Evolutionary conservation across 2,797 vertebrate genomes (phyloP), one percentile per base, ranked within the genome.

Genomic region (Geotrypetes seraphini): DNA sequence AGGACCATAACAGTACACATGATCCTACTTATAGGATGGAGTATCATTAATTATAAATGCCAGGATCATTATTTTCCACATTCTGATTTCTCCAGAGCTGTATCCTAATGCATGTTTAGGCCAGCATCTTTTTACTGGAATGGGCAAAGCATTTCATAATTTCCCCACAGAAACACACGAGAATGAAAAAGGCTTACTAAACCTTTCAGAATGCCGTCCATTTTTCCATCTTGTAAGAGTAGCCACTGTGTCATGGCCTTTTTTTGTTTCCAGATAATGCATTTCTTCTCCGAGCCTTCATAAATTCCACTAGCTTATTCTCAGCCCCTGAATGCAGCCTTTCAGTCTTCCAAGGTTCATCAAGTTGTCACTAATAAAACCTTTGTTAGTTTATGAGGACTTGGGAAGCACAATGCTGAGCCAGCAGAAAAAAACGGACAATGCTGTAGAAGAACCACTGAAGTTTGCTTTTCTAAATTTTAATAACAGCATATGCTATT

Each of bases 1-100:
- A 36, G 38, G 58, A 40, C 22, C 33, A 22, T 26, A 49, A 16
- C 41, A 15, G 53, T 53, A 37, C 32, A 33, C 12, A 16, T 51
- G 28, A 41, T 25, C 16, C 42, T 32, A 6, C 12, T 45, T 10
- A n/a, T 26, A 35, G 60, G 48, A 44, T 13, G 23, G 19, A 36
- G n/a, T 12, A 10, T 8, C 40, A 53, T 68, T 51, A 64, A 52
- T 53, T 55, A 37, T 40, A 28, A 34, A 17, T 36, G 28, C 12
- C 31, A 12, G 24, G 23, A 9, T 46, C 16, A 28, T 42, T 17
- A 15, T 39, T 10, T 47, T 61, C 33, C 53, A 54, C 47, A 25
- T 53, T 25, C 31, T 57, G 41, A 43, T 62, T 66, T n/a, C n/a
- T n/a, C n/a, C n/a, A n/a, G n/a, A n/a, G n/a, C n/a, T 60, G 42